These are phyloP conservation scores for Galagoides demidoff DNA, from an alignment of 2,797 vertebrate genomes.

Conservation along the genomic window DNA sequence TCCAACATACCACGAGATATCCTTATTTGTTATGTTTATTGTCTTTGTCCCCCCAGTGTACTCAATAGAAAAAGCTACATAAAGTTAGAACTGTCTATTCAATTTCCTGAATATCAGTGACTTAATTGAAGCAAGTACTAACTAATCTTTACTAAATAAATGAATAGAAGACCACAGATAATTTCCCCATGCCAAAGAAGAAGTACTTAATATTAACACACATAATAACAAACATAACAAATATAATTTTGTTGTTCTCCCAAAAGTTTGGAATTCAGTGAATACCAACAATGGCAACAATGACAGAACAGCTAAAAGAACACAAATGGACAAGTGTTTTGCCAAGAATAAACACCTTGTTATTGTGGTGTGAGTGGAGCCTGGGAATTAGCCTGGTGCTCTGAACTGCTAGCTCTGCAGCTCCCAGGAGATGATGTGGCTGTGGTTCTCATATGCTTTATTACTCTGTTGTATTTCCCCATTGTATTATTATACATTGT, in stretches of 20 bases:
- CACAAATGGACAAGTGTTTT: not conserved
- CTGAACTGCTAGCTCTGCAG: not conserved
- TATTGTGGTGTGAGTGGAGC: fast-evolving
- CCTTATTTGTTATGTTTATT: not conserved
- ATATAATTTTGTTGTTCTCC: not conserved
- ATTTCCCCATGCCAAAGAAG: not conserved
- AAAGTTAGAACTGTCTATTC: not conserved
- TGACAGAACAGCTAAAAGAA: not conserved
- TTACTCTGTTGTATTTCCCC: not conserved
- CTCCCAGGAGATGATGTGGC: not conserved
- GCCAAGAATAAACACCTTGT: not conserved
- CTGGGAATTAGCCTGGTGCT: fast-evolving
- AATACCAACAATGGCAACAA: not conserved
- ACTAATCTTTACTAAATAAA: not conserved
- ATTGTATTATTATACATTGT: not conserved
- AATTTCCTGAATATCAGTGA: not conserved
- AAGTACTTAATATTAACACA: not conserved
- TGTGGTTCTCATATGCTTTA: not conserved
- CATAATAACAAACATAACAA: too few species aligned
- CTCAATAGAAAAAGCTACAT: not conserved
- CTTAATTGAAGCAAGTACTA: not conserved
- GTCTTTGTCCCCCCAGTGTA: not conserved
- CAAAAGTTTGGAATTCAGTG: not conserved
- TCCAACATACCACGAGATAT: not conserved
- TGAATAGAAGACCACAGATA: not conserved